These are phyloP conservation scores for Colletes collaris DNA, from an alignment of 2,888 invertebrate species.

Conservation along the genomic window DNA sequence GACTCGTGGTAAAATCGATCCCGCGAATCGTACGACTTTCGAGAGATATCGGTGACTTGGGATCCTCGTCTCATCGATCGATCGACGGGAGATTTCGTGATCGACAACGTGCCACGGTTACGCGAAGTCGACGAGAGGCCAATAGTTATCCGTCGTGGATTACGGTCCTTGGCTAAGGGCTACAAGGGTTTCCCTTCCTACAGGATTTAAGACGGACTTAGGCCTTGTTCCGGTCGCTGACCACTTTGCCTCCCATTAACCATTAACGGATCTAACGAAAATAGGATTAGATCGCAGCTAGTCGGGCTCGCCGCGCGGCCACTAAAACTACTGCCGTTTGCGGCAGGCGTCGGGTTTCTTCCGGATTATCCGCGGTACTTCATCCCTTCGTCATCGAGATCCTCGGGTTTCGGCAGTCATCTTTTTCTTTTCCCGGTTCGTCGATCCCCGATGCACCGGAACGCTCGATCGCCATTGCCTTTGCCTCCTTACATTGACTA, in stretches of 20 bases:
- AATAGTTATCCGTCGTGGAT: slow-evolving; percentile 81
- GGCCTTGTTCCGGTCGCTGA: slow-evolving; percentile 83
- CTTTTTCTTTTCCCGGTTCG: background rate
- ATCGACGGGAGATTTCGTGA: background rate
- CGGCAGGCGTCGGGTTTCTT: slow-evolving; percentile 66
- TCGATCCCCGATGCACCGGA: too few relatives aligned
- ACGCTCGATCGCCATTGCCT: background rate
- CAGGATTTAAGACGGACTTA: slow-evolving; percentile 83
- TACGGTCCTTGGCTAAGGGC: slow-evolving; percentile 77
- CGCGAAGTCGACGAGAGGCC: slow-evolving; percentile 53
- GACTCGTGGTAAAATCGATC: too few relatives aligned
- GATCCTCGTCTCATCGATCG: too few relatives aligned
- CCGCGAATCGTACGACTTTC: background rate
- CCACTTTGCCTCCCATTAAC: slow-evolving; percentile 83
- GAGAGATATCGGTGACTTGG: too few relatives aligned
- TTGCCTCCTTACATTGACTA: too few relatives aligned
- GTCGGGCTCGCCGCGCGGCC: slow-evolving; percentile 44
- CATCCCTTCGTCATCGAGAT: slow-evolving; percentile 21
- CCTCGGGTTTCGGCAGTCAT: background rate
- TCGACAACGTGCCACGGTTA: background rate
- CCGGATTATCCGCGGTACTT: slow-evolving; percentile 62
- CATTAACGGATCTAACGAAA: slow-evolving; percentile 83
- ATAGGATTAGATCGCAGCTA: slow-evolving; percentile 80
- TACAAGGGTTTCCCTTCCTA: slow-evolving; percentile 75
- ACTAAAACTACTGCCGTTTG: slow-evolving; percentile 62